Evolutionary conservation across 1,140 invertebrate species (phyloP).

Genomic region (Lordiphosa mommai): DNA sequence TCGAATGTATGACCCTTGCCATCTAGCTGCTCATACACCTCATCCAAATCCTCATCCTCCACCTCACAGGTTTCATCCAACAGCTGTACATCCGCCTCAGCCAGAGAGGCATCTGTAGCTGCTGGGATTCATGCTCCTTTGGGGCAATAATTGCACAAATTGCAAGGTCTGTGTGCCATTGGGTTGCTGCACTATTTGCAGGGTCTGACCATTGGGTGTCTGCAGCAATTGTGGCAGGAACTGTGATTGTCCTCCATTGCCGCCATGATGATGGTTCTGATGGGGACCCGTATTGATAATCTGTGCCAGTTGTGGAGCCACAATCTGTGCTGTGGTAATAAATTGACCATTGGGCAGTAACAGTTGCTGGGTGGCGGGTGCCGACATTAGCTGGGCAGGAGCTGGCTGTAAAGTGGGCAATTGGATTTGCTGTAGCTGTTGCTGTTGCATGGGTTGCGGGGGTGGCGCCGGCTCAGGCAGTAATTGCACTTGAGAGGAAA

Average conservation of each 20-base stretch:
- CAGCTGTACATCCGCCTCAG: conserved; percentile 59
- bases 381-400: conserved; percentile 46
- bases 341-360: conserved; percentile 77
- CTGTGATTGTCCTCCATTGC: conserved; percentile 46
- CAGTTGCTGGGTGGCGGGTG: conserved; percentile 58
- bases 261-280: conserved; percentile 25
- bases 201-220: conserved; percentile 63
- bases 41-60: conserved; percentile 55
- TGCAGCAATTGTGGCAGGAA: conserved; percentile 71
- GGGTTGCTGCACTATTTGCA: conserved; percentile 75
- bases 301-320: conserved; percentile 60
- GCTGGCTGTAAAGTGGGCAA: conserved; percentile 52
- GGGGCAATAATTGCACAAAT: conserved; percentile 62
- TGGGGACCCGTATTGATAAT: conserved; percentile 51
- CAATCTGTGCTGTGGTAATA: conserved; percentile 74
- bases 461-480: conserved; percentile 41
- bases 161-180: conserved; percentile 73
- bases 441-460: conserved; percentile 23
- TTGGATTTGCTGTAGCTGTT: conserved; percentile 55
- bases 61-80: conserved; percentile 62
- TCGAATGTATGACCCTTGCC: conserved; percentile 59
- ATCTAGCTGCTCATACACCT: conserved; percentile 61
- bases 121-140: conserved; percentile 41
- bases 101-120: conserved; percentile 29
- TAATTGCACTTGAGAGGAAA: conserved; percentile 26